phyloP scores from a whole-genome alignment of 2,797 vertebrate species.

The Tolypeutes matacus region DNA sequence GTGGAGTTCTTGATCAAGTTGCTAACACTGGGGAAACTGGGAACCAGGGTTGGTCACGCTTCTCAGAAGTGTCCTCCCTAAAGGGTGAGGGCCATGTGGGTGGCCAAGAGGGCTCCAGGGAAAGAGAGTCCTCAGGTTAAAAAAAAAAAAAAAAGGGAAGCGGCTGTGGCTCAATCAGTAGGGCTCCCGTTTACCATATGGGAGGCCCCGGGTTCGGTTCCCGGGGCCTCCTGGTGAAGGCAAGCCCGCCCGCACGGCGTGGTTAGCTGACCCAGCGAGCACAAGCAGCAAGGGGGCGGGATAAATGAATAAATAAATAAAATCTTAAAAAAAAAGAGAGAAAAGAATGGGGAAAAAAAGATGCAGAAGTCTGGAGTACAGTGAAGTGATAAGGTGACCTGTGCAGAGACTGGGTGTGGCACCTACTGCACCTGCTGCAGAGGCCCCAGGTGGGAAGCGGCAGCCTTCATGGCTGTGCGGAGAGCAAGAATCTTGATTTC shows the following conservation, averaged over 20 bases:
- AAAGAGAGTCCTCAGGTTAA: not conserved
- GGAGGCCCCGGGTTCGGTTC: no score
- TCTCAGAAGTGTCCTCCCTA: not conserved
- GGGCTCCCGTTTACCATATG: no score
- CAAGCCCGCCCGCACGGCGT: no score
- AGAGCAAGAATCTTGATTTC: not conserved
- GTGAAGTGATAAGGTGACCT: not conserved
- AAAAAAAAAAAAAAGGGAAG: not conserved
- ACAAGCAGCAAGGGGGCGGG: no score
- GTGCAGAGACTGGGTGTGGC: rapidly evolving
- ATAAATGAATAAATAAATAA: no score
- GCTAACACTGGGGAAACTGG: not conserved
- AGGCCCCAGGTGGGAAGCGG: not conserved
- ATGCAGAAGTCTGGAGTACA: rapidly evolving
- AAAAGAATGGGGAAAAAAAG: not conserved
- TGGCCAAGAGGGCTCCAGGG: not conserved
- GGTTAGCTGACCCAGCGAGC: no score
- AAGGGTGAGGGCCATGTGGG: no score
- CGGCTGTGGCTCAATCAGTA: no score
- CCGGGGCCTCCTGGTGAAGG: no score
- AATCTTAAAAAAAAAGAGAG: no score
- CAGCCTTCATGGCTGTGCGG: not conserved
- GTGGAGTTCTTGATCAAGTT: rapidly evolving
- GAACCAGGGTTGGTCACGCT: no score
- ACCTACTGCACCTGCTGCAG: not conserved